Evolutionary conservation across 2,797 vertebrate genomes (phyloP), one percentile per base, ranked within the genome.

Genomic region (Pelodytes ibericus): DNA sequence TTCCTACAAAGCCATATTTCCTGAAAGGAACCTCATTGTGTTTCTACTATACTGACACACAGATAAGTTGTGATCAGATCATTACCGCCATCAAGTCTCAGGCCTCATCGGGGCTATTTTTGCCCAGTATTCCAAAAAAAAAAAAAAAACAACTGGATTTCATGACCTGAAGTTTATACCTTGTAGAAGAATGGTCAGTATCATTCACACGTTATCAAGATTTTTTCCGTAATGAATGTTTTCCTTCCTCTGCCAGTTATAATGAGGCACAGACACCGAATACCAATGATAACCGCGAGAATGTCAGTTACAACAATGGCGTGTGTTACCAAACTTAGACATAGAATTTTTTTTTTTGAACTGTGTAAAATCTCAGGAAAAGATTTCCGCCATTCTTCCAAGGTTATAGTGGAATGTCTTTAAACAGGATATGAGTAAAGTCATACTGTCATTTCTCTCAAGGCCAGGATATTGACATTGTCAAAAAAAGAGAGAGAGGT

Each of bases 201-300:
- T 3, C 41, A 44, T 44, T 44, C 11, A 44, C n/a, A 53, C 20
- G 16, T 53, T 53, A 53, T 53, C 49, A 53, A 24, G 22, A 53
- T 53, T 22, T 53, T 53, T 53, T 24, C 49, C 49, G n/a, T 53
- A 53, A 53, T 53, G 20, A 53, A 53, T 53, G 49, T 53, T 53
- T 53, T 53, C 49, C 49, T 53, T 53, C 49, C 49, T 53, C n/a
- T 24, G 20, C 20, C 20, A 6, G 3, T 20, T 7, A 11, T 7
- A 20, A 8, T 24, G n/a, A 53, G 49, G 1, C 49, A 22, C 10
- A 24, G n/a, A 24, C n/a, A 24, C n/a, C 7, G 2, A 53, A 53
- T 11, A 16, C n/a, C n/a, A 24, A 4, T 53, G 7, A 8, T 24
- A 53, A 7, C 20, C 1, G n/a, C 49, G 7, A 2, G 49, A 53